A percentile compares a stretch with the other conserved stretches of the same genome.
These are phyloP conservation scores for Siniperca chuatsi DNA, from an alignment of 2,113 vertebrate species.

Conservation along the genomic window DNA sequence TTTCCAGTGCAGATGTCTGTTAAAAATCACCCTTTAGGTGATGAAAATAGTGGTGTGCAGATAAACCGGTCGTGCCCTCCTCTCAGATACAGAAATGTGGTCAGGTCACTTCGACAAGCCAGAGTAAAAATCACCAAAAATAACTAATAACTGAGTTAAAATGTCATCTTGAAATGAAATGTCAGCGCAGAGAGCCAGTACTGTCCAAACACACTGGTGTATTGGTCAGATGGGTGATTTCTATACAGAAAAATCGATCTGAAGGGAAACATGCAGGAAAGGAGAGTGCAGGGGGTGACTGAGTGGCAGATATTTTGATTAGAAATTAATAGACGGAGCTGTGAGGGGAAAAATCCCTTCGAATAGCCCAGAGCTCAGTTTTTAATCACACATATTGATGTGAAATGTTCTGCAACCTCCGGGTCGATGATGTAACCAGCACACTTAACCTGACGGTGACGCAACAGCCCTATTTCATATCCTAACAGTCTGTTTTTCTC, in stretches of 20 bases:
- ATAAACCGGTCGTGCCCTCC: not conserved
- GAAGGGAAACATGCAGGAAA: not conserved
- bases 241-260: not conserved
- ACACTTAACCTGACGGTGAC: constrained; percentile 27
- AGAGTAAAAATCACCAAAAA: not conserved
- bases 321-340: not conserved
- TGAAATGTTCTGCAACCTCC: constrained; percentile 14
- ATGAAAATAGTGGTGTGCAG: not conserved
- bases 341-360: not conserved
- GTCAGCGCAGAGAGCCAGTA: too few species aligned
- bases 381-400: constrained; percentile 51
- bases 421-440: constrained; percentile 33
- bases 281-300: not conserved
- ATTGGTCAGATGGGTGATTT: not conserved
- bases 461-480: not conserved
- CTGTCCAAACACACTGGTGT: not conserved
- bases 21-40: not conserved
- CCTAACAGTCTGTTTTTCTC: not conserved
- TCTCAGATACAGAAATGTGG: not conserved
- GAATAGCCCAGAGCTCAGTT: constrained; percentile 18
- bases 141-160: not conserved
- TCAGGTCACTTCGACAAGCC: not conserved
- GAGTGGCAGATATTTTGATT: constrained; percentile 7
- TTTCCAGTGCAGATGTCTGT: not conserved
- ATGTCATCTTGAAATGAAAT: too few species aligned